Percentiles rank a stretch among this genome's conserved stretches.
Conservation (phyloP, 2,113 vertebrate species). For the Eulacestoma nigropectus region DNA sequence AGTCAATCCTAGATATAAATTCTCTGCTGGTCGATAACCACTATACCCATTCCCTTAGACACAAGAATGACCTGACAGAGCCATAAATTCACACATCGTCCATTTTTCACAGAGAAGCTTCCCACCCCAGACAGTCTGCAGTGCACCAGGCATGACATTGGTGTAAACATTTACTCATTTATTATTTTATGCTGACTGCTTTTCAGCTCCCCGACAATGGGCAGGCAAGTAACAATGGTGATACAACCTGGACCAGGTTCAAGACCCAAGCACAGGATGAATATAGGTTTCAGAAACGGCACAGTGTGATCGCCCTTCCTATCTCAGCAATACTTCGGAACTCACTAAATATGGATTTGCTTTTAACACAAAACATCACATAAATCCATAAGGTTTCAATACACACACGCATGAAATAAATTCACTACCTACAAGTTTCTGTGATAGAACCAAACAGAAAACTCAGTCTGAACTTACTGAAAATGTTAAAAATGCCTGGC, state of each 20-base stretch:
- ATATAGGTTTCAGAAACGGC: not conserved
- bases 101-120: constrained; percentile 40
- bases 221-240: not conserved
- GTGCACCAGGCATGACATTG: not conserved
- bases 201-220: not conserved
- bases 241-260: not conserved
- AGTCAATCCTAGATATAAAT: constrained; percentile 54
- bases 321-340: not conserved
- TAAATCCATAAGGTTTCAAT: not conserved
- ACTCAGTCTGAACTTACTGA: not conserved
- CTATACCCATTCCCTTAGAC: constrained; percentile 27
- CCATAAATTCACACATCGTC: constrained; percentile 42
- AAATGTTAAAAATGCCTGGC: constrained; percentile 23
- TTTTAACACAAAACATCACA: not conserved
- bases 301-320: not conserved
- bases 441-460: not conserved
- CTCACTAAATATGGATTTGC: not conserved
- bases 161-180: constrained; percentile 5
- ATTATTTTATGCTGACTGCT: constrained; percentile 16
- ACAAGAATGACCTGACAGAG: constrained; percentile 35
- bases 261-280: not conserved
- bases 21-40: constrained; percentile 45
- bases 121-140: not conserved
- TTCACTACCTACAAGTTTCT: not conserved
- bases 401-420: accelerated